Percentiles rank a stretch among this genome's conserved stretches.
Conservation (phyloP, 2,888 invertebrate genomes). For the Pegoplata infirma region DNA sequence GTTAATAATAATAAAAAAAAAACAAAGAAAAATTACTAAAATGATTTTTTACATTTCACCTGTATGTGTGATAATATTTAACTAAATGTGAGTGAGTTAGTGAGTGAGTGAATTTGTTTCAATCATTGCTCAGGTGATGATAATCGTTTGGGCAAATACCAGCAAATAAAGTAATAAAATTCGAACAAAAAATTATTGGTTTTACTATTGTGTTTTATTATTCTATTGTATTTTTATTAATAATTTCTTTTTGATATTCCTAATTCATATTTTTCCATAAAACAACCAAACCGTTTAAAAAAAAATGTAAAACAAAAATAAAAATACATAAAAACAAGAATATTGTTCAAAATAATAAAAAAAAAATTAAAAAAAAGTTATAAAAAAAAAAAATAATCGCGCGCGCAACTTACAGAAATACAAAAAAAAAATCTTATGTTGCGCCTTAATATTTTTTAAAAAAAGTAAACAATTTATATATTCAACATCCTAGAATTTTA, state of each 20-base stretch:
- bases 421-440: neutral
- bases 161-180: constrained; percentile 12
- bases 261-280: neutral
- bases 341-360: constrained; percentile 5
- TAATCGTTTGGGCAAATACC: constrained; percentile 33
- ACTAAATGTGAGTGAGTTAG: constrained; percentile 5
- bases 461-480: neutral
- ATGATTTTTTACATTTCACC: constrained; percentile 30
- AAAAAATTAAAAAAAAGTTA: neutral
- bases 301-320: constrained; percentile 33
- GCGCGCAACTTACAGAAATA: neutral
- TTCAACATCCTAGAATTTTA: neutral
- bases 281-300: neutral
- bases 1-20: too few species aligned
- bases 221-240: neutral
- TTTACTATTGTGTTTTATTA: neutral
- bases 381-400: neutral
- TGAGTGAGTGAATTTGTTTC: constrained; percentile 11
- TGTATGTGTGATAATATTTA: constrained; percentile 12
- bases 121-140: constrained; percentile 47
- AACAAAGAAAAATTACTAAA: constrained; percentile 24
- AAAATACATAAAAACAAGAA: constrained; percentile 6
- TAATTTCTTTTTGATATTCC: neutral
- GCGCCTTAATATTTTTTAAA: neutral
- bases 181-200: constrained; percentile 9